A percentile compares a stretch with the other conserved stretches of the same genome.
Evolutionary conservation across 2,888 invertebrate species (phyloP).

Genomic region (Byasa hedistus): DNA sequence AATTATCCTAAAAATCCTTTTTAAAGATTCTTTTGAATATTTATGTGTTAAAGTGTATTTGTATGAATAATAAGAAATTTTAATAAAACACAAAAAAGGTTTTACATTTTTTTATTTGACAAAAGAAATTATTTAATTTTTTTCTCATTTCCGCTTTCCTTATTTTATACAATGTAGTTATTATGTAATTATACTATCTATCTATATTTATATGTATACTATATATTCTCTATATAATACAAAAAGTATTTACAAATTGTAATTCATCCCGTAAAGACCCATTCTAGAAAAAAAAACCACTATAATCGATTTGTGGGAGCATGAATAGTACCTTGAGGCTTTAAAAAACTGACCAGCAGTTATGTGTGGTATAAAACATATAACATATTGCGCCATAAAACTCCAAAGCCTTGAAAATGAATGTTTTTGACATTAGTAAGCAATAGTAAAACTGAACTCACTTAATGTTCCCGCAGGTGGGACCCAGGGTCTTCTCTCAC

Average conservation of each 20-base stretch:
- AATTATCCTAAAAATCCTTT: no score
- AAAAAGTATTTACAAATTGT: conserved; percentile 73
- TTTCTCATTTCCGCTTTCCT: conserved; percentile 74
- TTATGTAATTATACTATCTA: conserved; percentile 78
- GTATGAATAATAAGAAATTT: not conserved
- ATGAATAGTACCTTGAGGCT: conserved; percentile 22
- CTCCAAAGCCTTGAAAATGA: not conserved
- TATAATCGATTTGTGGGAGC: conserved; percentile 26
- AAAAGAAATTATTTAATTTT: conserved; percentile 78
- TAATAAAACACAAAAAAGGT: conserved; percentile 54
- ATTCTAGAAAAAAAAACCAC: conserved; percentile 47
- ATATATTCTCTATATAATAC: conserved; percentile 73
- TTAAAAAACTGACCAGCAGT: conserved; percentile 27
- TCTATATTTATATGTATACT: conserved; percentile 73
- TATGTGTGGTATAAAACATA: not conserved
- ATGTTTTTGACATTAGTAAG: not conserved
- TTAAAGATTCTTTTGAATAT: no score
- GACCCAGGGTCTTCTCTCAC: no score
- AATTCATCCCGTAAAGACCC: conserved; percentile 73
- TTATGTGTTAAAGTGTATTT: no score
- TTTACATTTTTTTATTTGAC: conserved; percentile 75
- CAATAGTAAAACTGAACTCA: not conserved
- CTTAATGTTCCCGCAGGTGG: no score
- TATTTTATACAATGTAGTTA: conserved; percentile 72
- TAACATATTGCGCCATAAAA: not conserved